These are phyloP conservation scores for Rhinoptilus africanus DNA, from an alignment of 2,113 vertebrate genomes.

Conservation along the genomic window DNA sequence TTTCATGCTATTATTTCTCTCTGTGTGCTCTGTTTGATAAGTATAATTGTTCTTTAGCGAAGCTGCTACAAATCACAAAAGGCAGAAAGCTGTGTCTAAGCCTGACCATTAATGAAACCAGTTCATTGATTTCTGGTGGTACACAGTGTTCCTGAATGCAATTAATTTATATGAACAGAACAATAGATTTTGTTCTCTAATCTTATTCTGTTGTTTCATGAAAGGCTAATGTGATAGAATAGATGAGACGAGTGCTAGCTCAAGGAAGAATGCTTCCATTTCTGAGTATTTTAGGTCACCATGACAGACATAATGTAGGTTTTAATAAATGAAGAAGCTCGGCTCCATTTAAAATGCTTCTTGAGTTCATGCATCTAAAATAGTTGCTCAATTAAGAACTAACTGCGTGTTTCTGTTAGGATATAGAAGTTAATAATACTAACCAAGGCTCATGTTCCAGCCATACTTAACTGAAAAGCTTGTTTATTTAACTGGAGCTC, in stretches of 20 bases:
- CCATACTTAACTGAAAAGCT: neutral
- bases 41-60: neutral
- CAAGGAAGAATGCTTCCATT: neutral
- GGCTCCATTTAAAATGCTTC: neutral
- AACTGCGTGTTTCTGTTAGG: neutral
- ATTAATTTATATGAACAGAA: slow-evolving; percentile 27
- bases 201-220: slow-evolving; percentile 3
- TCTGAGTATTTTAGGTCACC: neutral
- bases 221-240: neutral
- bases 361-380: neutral
- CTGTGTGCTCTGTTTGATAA: neutral
- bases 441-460: neutral
- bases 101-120: neutral
- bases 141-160: neutral
- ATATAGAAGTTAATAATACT: neutral
- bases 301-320: neutral
- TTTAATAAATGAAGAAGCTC: neutral
- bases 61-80: neutral
- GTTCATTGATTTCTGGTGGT: slow-evolving; percentile 5
- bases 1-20: neutral
- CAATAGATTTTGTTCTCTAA: neutral
- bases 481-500: neutral
- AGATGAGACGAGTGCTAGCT: neutral
- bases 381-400: neutral
- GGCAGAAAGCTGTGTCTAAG: neutral